Base-by-base conservation (phyloP, 2,113 vertebrate genomes). In the Lota lota region DNA sequence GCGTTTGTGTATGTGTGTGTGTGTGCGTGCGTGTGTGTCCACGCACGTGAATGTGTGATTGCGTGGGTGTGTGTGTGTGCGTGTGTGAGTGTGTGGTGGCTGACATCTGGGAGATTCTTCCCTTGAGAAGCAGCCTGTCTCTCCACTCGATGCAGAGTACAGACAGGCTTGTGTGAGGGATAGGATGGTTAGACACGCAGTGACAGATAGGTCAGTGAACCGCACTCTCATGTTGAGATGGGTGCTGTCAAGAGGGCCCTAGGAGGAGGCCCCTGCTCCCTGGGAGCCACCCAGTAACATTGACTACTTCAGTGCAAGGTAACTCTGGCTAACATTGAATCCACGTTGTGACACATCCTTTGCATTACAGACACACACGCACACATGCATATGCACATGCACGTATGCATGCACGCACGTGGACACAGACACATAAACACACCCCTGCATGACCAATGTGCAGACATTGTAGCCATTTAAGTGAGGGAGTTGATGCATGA, bases 151-250 rank as follows among this genome's bases (percentile, higher is more conserved):
- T n/a, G 2, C 17, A 16, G 53, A 14, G 53, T 10, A 56, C 53
- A n/a, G 53, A 56, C 74, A 72, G 53, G 77, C 62, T 81, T 81
- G 8, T 47, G 40, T 47, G 80, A 87, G 71, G 68, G 78, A 84
- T 80, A 74, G 71, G 72, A 82, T 58, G 60, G 67, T 67, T 63
- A 69, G 66, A 64, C 74, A 74, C 76, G 75, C 74, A 80, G 79
- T 78, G 85, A 79, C 79, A 86, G 79, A 85, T 70, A 77, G 84
- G 81, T 79, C 83, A 76, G 69, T 84, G 40, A 88, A 89, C 88
- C 87, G 83, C 77, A 69, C 83, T 85, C 58, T 65, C 78, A 18
- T 17, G 16, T 76, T 78, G 79, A 78, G 78, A 78, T 86, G 76
- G 86, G 83, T 72, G 82, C 74, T 82, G 76, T 68, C 77, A 80